Evolutionary conservation across 2,888 invertebrate genomes (phyloP), one percentile per base, ranked within the genome.

Genomic region (Margaritifera margaritifera): DNA sequence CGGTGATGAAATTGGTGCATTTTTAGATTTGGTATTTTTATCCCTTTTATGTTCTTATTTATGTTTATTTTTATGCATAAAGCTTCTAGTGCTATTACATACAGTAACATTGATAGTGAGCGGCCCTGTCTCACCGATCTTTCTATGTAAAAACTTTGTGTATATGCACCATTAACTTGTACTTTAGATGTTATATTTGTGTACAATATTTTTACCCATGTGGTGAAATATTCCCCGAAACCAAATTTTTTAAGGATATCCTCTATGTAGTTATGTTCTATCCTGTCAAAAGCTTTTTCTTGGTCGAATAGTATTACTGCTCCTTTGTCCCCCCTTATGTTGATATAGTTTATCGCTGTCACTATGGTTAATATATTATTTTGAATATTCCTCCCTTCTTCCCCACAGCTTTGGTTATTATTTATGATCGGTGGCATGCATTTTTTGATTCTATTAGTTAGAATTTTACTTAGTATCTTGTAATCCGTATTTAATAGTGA

Each of bases 51-150:
- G n/a, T n/a, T n/a, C n/a, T n/a, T n/a, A n/a, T n/a, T n/a, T n/a
- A n/a, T n/a, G n/a, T n/a, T n/a, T n/a, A n/a, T n/a, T n/a, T n/a
- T n/a, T n/a, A n/a, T n/a, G n/a, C n/a, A n/a, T n/a, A n/a, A n/a
- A n/a, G n/a, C n/a, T n/a, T n/a, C n/a, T n/a, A n/a, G n/a, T n/a
- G n/a, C n/a, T n/a, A n/a, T n/a, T n/a, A 53, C 62, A 51, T 62
- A 62, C 4, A 62, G 4, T 20, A 25, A 5, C 51, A 62, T 51
- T 4, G 27, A 27, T 51, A 62, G 51, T n/a, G 20, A 50, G 52
- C 62, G 50, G 2, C 62, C 62, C 52, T 62, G 62, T 51, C 51
- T 51, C 5, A 60, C 52, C 50, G 62, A 62, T 31, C 50, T 62
- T 51, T 20, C 25, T 3, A 62, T 62, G 3, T 6, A 20, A 15